Base-by-base conservation (phyloP, 2,113 vertebrate species). In the Malurus melanocephalus region DNA sequence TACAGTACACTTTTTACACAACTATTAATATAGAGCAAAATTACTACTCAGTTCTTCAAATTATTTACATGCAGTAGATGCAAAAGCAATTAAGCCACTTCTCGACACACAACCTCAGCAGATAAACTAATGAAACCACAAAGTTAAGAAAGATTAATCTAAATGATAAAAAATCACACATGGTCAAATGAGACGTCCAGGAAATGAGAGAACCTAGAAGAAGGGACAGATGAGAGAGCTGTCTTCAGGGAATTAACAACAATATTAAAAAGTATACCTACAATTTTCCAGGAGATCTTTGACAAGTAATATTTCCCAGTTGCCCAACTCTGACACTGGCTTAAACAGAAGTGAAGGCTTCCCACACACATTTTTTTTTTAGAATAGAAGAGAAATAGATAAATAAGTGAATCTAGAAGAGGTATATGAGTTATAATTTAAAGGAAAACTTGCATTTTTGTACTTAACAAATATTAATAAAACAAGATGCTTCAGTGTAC, bases 301-400 rank as follows among this genome's bases (percentile, higher is more conserved):
- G 26, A 53, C n/a, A 76, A 68, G 6, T 13, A 56, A 13, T 53
- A 48, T 74, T 86, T 83, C 23, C 9, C 11, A 75, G 21, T 27
- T 75, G 13, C 11, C 15, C 26, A 48, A 24, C 2, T 35, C 14
- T 51, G 28, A 81, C 33, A 45, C 3, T 33, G 33, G 56, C 6
- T 66, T 18, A 71, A 62, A 65, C 16, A 32, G 42, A 72, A 89
- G 26, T 32, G 21, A 38, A 56, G 5, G 5, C 46, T 79, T 12
- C 17, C 12, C 4, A 2, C 10, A 23, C 9, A 9, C 1, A 16
- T 1, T 9, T 2, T 42, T 2, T 42, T 72, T 46, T 65, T 64
- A 57, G 46, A 57, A 40, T 28, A 27, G 38, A 57, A 79, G 18
- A 68, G 40, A 87, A 76, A 79, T 2, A 77, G 6, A 43, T 30